phyloP scores from a whole-genome alignment of 1,140 invertebrate genomes.

The Zaprionus tsacasi region DNA sequence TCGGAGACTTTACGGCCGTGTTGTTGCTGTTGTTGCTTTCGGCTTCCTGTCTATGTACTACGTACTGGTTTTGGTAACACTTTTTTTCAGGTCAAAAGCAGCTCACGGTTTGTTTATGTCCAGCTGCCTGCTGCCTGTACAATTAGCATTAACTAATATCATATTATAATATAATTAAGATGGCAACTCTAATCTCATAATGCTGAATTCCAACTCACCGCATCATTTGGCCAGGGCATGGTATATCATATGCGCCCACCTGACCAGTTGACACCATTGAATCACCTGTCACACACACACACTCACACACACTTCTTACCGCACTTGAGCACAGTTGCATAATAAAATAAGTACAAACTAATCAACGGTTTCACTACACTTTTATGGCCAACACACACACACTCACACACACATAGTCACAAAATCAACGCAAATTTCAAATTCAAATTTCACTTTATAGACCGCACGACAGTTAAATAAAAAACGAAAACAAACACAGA shows the following conservation, averaged over 20 bases:
- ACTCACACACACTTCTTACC: conserved; percentile 3
- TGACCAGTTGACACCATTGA: not conserved
- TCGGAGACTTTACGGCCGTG: conserved; percentile 53
- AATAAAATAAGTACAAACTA: not conserved
- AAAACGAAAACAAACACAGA: not conserved
- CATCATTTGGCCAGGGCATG: not conserved
- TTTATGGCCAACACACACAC: conserved; percentile 4
- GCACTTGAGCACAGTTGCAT: conserved; percentile 28
- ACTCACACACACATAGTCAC: not conserved
- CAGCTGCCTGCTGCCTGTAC: conserved; percentile 7
- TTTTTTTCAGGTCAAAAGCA: conserved; percentile 30
- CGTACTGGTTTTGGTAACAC: conserved; percentile 14
- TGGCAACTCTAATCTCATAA: conserved; percentile 2
- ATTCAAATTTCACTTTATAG: conserved; percentile 20
- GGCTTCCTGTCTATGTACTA: conserved; percentile 60
- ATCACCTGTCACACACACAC: not conserved
- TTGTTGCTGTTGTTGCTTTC: conserved; percentile 11
- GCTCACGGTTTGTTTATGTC: conserved; percentile 13
- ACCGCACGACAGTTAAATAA: conserved; percentile 19
- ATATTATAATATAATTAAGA: conserved; percentile 36
- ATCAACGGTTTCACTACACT: not conserved
- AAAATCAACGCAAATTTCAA: conserved; percentile 3
- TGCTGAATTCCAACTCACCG: conserved; percentile 2
- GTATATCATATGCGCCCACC: not conserved
- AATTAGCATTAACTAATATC: conserved; percentile 33